Base-by-base conservation (phyloP, 2,113 vertebrate genomes). In the Osmerus mordax region DNA sequence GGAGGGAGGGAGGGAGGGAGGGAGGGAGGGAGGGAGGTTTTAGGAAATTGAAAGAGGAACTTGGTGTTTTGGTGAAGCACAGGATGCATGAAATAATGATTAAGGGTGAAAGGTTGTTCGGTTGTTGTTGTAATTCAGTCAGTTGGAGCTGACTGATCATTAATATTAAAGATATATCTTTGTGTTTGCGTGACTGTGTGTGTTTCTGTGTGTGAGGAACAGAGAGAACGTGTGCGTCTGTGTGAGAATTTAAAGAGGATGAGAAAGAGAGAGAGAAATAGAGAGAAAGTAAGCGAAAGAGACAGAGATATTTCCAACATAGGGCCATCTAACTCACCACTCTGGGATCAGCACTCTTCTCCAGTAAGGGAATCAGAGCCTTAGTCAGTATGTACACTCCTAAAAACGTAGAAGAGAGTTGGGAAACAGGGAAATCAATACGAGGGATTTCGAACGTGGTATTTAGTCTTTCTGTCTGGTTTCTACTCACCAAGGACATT, bases 301-400 rank as follows among this genome's bases (percentile, higher is more conserved):
- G 32, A 36, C 32, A 36, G 32, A 36, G 4, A 36, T 36, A 36
- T 36, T 36, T 36, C 32, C 4, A 36, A 36, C 32, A 4, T 36
- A 36, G 4, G 32, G 32, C 32, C 0, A 36, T 60, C 11, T 2
- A 14, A 86, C 92, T 91, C 87, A 93, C 92, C 91, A 94, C 92
- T 87, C 90, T 84, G 81, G 92, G 91, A 11, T 93, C 91, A 14
- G 83, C 59, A 1, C 91, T 92, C 78, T 94, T 93, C 88, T 94
- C 92, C 80, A 93, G 81, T 65, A 93, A 47, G 2, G 92, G 90
- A 71, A 93, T 82, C 58, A 94, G 89, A 65, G 85, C 86, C 85
- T 91, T 93, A 76, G 90, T 91, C 76, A 94, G 90, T 72, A 93
- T 93, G 76, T 90, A 93, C 75, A 90, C 73, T 2, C 89, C 92